Conservation (phyloP, 2,113 vertebrate species). For the Athene cunicularia region DNA sequence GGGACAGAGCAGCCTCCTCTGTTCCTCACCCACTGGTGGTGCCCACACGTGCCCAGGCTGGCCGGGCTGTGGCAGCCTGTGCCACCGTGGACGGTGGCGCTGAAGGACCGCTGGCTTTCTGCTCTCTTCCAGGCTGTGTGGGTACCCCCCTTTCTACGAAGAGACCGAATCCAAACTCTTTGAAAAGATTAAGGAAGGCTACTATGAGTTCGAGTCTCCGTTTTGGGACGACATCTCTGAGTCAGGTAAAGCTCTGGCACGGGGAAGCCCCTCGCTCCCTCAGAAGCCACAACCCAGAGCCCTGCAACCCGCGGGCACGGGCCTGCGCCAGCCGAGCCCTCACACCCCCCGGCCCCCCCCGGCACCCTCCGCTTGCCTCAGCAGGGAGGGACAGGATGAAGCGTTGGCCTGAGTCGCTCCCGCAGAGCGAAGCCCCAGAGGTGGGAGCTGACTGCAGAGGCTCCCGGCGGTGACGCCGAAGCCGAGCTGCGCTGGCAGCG, state of each 20-base stretch:
- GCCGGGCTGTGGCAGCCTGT: neutral
- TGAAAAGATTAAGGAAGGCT: slow-evolving; percentile 92
- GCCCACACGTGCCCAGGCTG: neutral
- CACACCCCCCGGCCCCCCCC: no score
- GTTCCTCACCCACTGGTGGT: rapidly evolving
- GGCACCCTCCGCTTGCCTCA: rapidly evolving
- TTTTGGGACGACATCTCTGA: slow-evolving; percentile 95
- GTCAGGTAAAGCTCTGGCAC: slow-evolving; percentile 75
- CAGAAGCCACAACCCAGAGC: neutral
- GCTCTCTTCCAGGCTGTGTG: slow-evolving; percentile 81
- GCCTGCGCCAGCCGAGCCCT: neutral
- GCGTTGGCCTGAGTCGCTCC: neutral
- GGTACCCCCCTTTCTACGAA: slow-evolving; percentile 96
- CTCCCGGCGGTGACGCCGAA: neutral
- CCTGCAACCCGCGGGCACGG: rapidly evolving
- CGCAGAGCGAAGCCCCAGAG: neutral
- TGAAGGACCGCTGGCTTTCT: neutral
- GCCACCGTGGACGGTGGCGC: rapidly evolving
- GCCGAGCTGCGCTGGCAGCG: neutral
- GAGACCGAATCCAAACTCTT: slow-evolving; percentile 90
- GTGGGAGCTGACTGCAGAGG: neutral
- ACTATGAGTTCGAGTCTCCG: slow-evolving; percentile 90
- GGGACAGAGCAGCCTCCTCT: neutral
- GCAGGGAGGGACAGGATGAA: neutral
- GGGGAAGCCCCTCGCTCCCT: rapidly evolving